Evolutionary conservation across 2,888 invertebrate genomes (phyloP).

Genomic region (Arctia plantaginis): DNA sequence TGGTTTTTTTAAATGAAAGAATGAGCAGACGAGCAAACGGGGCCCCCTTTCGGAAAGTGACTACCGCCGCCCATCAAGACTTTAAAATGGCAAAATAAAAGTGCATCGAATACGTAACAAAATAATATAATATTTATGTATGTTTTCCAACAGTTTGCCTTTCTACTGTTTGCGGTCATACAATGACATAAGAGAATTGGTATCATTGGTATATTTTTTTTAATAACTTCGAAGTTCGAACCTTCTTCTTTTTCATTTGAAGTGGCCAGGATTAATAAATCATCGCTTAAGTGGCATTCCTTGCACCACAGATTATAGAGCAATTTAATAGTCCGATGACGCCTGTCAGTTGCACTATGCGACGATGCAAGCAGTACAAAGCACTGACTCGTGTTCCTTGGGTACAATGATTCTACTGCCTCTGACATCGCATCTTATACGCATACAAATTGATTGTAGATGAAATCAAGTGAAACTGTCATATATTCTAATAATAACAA

Average conservation of each 20-base stretch:
- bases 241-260: no score
- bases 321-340: not conserved
- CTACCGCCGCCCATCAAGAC: no score
- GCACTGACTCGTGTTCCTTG: not conserved
- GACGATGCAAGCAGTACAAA: not conserved
- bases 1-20: not conserved
- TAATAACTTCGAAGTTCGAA: no score
- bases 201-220: no score
- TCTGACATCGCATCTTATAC: constrained; percentile 13
- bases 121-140: no score
- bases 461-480: not conserved
- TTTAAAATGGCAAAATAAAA: no score
- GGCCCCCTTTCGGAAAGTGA: no score
- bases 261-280: not conserved
- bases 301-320: not conserved
- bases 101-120: no score
- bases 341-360: constrained; percentile 12
- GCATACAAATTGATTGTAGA: not conserved
- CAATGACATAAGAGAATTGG: no score
- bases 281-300: not conserved
- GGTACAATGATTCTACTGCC: constrained; percentile 5
- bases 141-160: no score
- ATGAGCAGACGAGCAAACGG: no score
- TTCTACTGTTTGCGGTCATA: no score
- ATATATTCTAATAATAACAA: not conserved